Evolutionary conservation across 2,797 vertebrate genomes (phyloP).

Genomic region (Neosilurus mollespiculum): DNA sequence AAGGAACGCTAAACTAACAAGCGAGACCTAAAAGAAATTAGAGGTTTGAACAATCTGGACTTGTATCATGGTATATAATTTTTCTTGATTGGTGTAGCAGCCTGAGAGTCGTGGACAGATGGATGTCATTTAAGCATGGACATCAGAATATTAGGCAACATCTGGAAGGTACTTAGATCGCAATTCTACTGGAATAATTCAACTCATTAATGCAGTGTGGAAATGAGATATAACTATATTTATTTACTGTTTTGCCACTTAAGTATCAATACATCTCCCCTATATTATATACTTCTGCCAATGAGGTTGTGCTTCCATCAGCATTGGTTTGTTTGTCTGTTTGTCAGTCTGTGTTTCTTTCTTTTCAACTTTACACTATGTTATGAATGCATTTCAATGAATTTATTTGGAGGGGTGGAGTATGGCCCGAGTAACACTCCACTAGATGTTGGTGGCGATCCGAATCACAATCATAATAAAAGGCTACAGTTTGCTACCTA

Average conservation of each 20-base stretch:
- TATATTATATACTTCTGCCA: too few relatives aligned
- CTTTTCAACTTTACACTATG: too few relatives aligned
- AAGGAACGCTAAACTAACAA: neutral
- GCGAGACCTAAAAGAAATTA: neutral
- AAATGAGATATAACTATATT: neutral
- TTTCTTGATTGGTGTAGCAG: neutral
- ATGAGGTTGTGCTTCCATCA: too few relatives aligned
- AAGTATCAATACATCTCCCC: neutral
- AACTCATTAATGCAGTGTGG: neutral
- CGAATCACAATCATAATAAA: too few relatives aligned
- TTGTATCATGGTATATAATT: neutral
- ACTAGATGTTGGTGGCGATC: too few relatives aligned
- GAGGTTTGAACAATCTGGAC: neutral
- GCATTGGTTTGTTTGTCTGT: too few relatives aligned
- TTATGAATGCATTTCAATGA: too few relatives aligned
- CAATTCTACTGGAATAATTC: neutral
- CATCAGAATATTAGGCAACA: slow-evolving; percentile 8
- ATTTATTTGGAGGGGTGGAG: too few relatives aligned
- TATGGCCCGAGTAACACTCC: too few relatives aligned
- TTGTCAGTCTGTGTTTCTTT: too few relatives aligned
- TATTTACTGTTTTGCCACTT: neutral
- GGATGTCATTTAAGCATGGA: neutral
- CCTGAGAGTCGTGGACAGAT: neutral
- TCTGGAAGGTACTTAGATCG: neutral
- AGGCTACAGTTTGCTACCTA: too few relatives aligned